phyloP scores from a whole-genome alignment of 1,140 invertebrate genomes.

The Metaphire vulgaris region DNA sequence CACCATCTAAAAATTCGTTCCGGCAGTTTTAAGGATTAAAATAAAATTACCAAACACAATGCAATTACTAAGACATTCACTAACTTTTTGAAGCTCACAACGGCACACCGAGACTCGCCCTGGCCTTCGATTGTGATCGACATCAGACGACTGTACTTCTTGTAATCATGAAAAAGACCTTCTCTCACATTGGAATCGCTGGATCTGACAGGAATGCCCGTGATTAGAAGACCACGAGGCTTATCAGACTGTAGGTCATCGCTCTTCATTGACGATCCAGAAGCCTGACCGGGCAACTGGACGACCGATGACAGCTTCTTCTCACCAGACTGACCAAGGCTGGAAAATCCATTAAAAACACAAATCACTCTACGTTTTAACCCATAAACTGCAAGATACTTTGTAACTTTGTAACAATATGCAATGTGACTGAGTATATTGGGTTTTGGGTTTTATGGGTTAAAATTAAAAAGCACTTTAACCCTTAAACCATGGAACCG shows the following conservation, averaged over 20 bases:
- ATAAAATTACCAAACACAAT: too few relatives aligned
- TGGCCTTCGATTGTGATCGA: conserved; percentile 82
- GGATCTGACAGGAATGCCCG: conserved; percentile 15
- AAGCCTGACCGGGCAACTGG: background rate
- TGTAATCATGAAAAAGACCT: conserved; percentile 95
- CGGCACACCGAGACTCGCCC: conserved; percentile 72
- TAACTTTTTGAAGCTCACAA: conserved; percentile 87
- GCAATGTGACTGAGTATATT: too few relatives aligned
- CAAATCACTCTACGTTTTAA: too few relatives aligned
- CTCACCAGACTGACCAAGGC: background rate
- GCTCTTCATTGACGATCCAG: background rate
- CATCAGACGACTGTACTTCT: conserved; percentile 94
- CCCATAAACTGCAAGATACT: too few relatives aligned
- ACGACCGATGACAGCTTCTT: background rate
- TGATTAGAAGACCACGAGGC: conserved; percentile 11
- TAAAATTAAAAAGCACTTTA: too few relatives aligned
- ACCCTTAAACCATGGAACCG: too few relatives aligned
- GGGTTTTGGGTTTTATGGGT: too few relatives aligned
- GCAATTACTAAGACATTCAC: conserved; percentile 32
- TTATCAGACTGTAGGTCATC: background rate
- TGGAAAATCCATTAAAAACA: background rate
- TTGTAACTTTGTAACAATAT: too few relatives aligned
- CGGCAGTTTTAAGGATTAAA: too few relatives aligned
- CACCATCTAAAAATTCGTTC: too few relatives aligned
- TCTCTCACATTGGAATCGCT: conserved; percentile 80